A percentile compares a stretch with the other conserved stretches of the same genome.
Evolutionary conservation across 2,113 vertebrate genomes (phyloP).

Genomic region (Urocolius indicus): DNA sequence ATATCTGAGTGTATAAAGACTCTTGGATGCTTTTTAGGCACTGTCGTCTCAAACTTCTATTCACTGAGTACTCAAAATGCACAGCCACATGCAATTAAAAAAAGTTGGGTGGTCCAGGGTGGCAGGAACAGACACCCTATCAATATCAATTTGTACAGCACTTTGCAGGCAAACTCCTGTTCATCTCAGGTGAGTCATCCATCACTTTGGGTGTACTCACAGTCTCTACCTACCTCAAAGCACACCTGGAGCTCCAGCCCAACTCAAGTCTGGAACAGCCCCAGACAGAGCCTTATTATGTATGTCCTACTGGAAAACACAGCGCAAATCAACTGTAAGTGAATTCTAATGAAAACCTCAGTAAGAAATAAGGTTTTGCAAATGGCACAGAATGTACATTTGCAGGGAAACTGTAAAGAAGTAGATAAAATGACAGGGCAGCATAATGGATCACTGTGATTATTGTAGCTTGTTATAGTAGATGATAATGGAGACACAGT

Average conservation of each 20-base stretch:
- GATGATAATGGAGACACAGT: neutral
- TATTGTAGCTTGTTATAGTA: neutral
- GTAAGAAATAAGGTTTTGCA: neutral
- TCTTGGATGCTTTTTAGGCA: neutral
- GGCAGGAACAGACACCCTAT: fast-evolving
- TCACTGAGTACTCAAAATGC: neutral
- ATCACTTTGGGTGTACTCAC: neutral
- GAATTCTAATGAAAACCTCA: neutral
- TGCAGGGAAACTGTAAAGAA: neutral
- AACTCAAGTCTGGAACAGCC: neutral
- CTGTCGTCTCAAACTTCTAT: neutral
- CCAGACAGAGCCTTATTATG: neutral
- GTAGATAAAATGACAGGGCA: neutral
- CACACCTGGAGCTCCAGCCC: neutral
- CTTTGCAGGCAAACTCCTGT: neutral
- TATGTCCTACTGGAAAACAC: neutral
- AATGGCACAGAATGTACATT: neutral
- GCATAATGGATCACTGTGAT: neutral
- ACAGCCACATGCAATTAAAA: neutral
- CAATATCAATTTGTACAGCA: neutral
- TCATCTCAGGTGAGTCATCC: neutral
- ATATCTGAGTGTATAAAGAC: neutral
- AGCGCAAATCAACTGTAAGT: neutral
- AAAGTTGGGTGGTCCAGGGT: neutral
- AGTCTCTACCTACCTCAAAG: neutral